Percentiles rank a stretch among this genome's conserved stretches.
phyloP scores from a whole-genome alignment of 2,888 invertebrate species.

The Oegoconia quadripuncta region DNA sequence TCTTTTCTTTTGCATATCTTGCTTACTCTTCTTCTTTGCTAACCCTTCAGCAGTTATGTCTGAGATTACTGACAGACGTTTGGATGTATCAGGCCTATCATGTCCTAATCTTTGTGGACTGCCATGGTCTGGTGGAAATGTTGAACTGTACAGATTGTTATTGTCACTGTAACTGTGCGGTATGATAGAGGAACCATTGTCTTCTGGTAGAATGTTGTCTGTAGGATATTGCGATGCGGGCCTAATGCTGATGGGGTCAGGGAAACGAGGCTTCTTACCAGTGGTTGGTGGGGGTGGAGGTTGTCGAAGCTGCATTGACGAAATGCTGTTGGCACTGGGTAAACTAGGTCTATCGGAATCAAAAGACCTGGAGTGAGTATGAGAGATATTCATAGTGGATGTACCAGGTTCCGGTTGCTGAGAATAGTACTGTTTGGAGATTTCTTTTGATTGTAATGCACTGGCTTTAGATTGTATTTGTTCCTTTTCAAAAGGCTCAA shows the following conservation, averaged over 20 bases:
- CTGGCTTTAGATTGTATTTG: conserved; percentile 69
- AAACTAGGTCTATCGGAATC: conserved; percentile 39
- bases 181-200: conserved; percentile 37
- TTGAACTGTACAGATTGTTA: conserved; percentile 61
- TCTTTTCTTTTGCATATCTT: conserved; percentile 61
- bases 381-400: conserved; percentile 40
- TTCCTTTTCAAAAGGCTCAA: conserved; percentile 73
- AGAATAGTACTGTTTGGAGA: conserved; percentile 59
- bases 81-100: conserved; percentile 48
- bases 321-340: conserved; percentile 28
- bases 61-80: conserved; percentile 67
- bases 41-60: conserved; percentile 68
- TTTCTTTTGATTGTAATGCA: conserved; percentile 64
- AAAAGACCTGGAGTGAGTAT: conserved; percentile 47
- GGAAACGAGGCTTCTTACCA: conserved; percentile 69
- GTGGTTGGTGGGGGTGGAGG: conserved; percentile 63
- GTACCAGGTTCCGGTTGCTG: conserved; percentile 46
- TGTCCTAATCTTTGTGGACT: conserved; percentile 26
- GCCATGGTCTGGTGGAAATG: conserved; percentile 49
- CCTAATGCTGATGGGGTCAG: conserved; percentile 68
- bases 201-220: conserved; percentile 38
- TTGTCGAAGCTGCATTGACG: conserved; percentile 53
- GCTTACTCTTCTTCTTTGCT: conserved; percentile 65
- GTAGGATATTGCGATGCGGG: conserved; percentile 70
- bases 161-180: conserved; percentile 69